Evolutionary conservation across 1,140 invertebrate genomes (phyloP).

Genomic region (Calephelis virginiensis): DNA sequence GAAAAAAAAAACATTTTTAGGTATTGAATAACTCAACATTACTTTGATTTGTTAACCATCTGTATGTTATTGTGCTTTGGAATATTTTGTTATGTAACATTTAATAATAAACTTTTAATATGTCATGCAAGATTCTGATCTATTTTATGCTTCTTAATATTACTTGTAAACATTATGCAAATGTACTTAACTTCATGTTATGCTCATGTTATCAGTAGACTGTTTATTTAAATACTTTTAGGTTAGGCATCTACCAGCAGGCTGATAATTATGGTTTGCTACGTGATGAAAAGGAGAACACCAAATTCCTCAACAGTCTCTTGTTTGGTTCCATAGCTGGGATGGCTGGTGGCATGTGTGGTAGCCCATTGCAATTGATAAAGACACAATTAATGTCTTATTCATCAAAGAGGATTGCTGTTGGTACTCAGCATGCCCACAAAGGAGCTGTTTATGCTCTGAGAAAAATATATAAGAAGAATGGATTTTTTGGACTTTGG

Average conservation of each 20-base stretch:
- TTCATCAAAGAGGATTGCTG: constrained; percentile 87
- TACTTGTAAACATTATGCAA: too few relatives aligned
- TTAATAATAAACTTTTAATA: too few relatives aligned
- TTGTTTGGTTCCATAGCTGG: constrained; percentile 68
- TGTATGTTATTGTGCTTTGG: too few relatives aligned
- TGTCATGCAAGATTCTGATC: too few relatives aligned
- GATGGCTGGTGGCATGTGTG: constrained; percentile 62
- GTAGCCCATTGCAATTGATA: constrained; percentile 89
- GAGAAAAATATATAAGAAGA: constrained; percentile 82
- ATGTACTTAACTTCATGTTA: background rate
- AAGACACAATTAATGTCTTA: constrained; percentile 95
- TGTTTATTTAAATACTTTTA: constrained; percentile 43
- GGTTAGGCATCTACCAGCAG: constrained; percentile 76
- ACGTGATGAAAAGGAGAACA: constrained; percentile 65
- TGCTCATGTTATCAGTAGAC: background rate
- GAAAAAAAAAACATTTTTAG: too few relatives aligned
- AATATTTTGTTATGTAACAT: too few relatives aligned
- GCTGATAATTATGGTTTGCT: constrained; percentile 71
- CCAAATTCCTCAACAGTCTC: constrained; percentile 64
- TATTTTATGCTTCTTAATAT: too few relatives aligned
- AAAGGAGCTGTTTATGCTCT: constrained; percentile 85
- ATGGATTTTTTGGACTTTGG: constrained; percentile 88
- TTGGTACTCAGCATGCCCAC: constrained; percentile 92
- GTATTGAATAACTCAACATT: too few relatives aligned
- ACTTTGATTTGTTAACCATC: too few relatives aligned